phyloP scores from a whole-genome alignment of 2,888 invertebrate genomes.

The Oligia latruncula region DNA sequence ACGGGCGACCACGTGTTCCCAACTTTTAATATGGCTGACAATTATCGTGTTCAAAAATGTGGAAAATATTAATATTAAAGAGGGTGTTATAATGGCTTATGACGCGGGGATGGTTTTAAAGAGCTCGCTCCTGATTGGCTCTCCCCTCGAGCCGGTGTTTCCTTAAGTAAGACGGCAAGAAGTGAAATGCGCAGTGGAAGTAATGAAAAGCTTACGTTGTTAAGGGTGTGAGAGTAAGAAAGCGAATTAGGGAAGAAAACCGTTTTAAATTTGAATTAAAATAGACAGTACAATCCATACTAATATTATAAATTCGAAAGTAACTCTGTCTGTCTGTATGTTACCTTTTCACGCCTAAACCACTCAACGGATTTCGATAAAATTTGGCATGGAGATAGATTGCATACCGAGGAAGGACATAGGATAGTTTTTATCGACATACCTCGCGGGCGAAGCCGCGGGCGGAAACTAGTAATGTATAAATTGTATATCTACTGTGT shows the following conservation, averaged over 20 bases:
- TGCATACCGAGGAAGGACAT: no score
- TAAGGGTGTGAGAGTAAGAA: slow-evolving; percentile 30
- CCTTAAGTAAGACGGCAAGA: slow-evolving; percentile 57
- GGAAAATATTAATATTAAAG: slow-evolving; percentile 86
- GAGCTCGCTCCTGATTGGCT: slow-evolving; percentile 65
- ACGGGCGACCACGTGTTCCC: slow-evolving; percentile 78
- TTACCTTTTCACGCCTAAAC: no score
- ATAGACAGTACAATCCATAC: not conserved
- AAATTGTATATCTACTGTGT: not conserved
- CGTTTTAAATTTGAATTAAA: slow-evolving; percentile 10
- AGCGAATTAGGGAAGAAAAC: slow-evolving; percentile 22
- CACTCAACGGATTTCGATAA: no score
- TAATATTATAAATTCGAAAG: no score
- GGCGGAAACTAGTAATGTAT: not conserved
- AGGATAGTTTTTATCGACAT: no score
- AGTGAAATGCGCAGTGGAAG: slow-evolving; percentile 60
- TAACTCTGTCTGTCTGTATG: no score
- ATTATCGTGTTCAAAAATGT: slow-evolving; percentile 84
- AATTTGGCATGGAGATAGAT: no score
- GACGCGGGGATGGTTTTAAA: slow-evolving; percentile 70
- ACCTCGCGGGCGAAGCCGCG: no score
- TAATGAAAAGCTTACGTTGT: slow-evolving; percentile 49
- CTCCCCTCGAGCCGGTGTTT: slow-evolving; percentile 54
- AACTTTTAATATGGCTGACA: slow-evolving; percentile 86
- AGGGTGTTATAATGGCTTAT: slow-evolving; percentile 80